These are phyloP conservation scores for Dinomys branickii DNA, from an alignment of 2,113 vertebrate genomes.

Conservation along the genomic window DNA sequence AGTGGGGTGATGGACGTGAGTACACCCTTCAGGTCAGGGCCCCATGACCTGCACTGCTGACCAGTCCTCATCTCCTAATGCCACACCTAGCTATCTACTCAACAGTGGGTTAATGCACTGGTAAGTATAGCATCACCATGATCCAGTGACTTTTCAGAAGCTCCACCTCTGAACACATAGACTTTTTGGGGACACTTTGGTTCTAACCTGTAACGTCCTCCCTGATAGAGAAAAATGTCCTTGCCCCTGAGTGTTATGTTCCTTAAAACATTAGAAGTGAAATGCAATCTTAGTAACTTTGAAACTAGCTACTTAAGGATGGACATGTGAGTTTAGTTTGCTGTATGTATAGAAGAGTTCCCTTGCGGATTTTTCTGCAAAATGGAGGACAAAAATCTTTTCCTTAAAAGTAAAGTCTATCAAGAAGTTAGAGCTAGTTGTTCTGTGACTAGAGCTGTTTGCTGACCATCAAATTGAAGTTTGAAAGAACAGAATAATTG, in stretches of 20 bases:
- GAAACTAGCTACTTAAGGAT: background rate
- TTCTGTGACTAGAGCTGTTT: background rate
- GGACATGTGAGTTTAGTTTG: background rate
- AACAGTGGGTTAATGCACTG: background rate
- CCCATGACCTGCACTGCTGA: background rate
- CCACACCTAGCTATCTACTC: background rate
- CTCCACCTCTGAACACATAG: background rate
- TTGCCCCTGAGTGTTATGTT: background rate
- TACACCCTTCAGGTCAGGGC: background rate
- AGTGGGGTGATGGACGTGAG: background rate
- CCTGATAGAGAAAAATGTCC: background rate
- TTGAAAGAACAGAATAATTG: slow-evolving; percentile 37
- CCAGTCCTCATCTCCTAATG: background rate
- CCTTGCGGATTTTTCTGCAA: background rate
- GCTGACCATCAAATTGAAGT: background rate
- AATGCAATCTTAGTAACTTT: background rate
- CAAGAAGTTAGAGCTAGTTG: background rate
- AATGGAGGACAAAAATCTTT: slow-evolving; percentile 3
- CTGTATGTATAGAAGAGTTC: background rate
- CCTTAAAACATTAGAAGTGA: slow-evolving; percentile 12
- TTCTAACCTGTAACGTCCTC: background rate
- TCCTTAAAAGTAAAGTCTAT: background rate
- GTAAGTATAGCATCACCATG: background rate
- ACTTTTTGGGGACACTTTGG: background rate
- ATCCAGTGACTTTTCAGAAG: background rate